These are phyloP conservation scores for Limenitis arthemis DNA, from an alignment of 2,888 invertebrate species.

Conservation along the genomic window DNA sequence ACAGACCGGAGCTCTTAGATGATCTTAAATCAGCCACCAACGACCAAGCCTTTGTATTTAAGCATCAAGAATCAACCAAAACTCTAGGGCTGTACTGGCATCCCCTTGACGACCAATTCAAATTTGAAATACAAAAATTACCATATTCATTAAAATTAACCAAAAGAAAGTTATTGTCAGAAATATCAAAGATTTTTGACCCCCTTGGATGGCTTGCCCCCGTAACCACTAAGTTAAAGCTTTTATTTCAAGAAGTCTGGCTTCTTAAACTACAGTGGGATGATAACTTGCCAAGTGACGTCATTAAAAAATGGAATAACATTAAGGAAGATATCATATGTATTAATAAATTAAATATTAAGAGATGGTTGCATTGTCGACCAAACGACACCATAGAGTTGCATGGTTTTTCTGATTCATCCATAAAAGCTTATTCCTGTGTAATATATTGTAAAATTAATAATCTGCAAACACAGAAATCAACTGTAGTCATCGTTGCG, in stretches of 20 bases:
- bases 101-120: conserved; percentile 3
- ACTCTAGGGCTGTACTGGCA: not conserved
- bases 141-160: not conserved
- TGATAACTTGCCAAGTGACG: conserved; percentile 7
- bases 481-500: not conserved
- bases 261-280: conserved; percentile 13
- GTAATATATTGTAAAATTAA: too few species aligned
- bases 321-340: not conserved
- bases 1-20: not conserved
- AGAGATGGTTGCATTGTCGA: not conserved
- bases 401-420: not conserved
- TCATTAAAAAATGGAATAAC: not conserved
- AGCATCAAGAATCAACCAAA: not conserved
- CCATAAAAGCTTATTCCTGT: not conserved
- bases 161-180: conserved; percentile 8
- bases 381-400: not conserved
- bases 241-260: conserved; percentile 15
- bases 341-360: not conserved
- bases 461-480: not conserved
- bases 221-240: conserved; percentile 5
- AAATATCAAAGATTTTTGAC: conserved; percentile 13
- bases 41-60: not conserved
- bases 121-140: conserved; percentile 1
- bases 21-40: conserved; percentile 1
- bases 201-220: conserved; percentile 13